Percentiles rank a stretch among this genome's conserved stretches.
phyloP scores from a whole-genome alignment of 2,888 invertebrate genomes.

The Girardia tigrina region DNA sequence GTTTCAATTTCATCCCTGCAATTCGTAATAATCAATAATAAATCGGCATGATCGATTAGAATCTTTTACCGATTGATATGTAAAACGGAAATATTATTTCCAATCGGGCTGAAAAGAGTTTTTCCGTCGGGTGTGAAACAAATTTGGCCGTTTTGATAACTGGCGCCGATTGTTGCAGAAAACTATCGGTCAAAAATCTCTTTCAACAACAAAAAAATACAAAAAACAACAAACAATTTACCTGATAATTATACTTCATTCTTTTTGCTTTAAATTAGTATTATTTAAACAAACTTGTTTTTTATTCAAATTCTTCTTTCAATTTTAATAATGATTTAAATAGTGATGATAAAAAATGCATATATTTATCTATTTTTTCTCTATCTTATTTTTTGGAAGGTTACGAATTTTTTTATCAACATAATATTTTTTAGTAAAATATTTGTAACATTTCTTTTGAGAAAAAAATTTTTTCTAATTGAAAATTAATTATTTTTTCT shows the following conservation, averaged over 20 bases:
- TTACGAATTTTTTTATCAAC: no score
- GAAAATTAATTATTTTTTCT: no score
- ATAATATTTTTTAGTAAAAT: no score
- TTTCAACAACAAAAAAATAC: background rate
- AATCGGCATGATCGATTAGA: no score
- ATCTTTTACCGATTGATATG: background rate
- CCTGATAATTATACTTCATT: background rate
- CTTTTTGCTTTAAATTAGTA: background rate
- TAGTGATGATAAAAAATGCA: no score
- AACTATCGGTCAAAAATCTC: background rate
- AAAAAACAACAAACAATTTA: no score
- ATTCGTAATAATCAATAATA: background rate
- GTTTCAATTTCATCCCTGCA: background rate
- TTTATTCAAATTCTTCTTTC: no score
- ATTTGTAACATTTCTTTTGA: no score
- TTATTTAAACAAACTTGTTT: background rate
- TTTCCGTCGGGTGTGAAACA: background rate
- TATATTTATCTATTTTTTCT: no score
- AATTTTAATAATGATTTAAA: no score
- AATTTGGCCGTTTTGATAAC: background rate
- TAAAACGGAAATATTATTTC: background rate
- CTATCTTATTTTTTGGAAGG: no score
- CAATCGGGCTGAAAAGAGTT: background rate
- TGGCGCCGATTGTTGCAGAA: background rate
- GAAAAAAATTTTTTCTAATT: no score